A percentile compares a stretch with the other conserved stretches of the same genome.
Evolutionary conservation across 2,113 vertebrate genomes (phyloP).

Genomic region (Oncorhynchus nerka): DNA sequence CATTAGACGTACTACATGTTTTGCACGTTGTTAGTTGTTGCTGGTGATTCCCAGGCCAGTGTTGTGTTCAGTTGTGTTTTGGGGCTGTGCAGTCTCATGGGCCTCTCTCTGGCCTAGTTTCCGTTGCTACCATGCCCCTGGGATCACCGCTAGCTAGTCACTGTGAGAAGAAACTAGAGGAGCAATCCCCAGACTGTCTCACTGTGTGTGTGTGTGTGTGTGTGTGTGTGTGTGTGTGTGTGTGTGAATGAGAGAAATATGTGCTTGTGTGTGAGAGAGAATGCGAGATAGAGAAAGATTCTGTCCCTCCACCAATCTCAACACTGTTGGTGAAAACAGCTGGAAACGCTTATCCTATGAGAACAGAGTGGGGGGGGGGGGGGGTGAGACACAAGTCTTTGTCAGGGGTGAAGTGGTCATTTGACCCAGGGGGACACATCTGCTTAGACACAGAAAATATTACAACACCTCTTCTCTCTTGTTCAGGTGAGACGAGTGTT

Average conservation of each 20-base stretch:
- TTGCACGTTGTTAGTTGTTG: slow-evolving; percentile 7
- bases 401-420: slow-evolving; percentile 26
- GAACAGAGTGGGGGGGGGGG: neutral
- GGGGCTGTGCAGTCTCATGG: slow-evolving; percentile 38
- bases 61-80: slow-evolving; percentile 9
- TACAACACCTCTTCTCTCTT: neutral
- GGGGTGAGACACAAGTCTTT: neutral
- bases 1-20: neutral
- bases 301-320: slow-evolving; percentile 45
- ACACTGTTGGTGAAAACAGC: slow-evolving; percentile 67
- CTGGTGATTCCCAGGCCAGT: slow-evolving; percentile 22
- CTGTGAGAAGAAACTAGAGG: slow-evolving; percentile 52
- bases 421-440: slow-evolving; percentile 16
- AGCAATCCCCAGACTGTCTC: slow-evolving; percentile 6
- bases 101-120: slow-evolving; percentile 56
- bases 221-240: neutral
- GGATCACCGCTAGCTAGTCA: slow-evolving; percentile 38
- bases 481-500: slow-evolving; percentile 11
- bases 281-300: slow-evolving; percentile 38
- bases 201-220: neutral
- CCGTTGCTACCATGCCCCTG: slow-evolving; percentile 43
- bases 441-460: neutral
- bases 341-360: slow-evolving; percentile 63
- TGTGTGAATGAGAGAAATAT: neutral
- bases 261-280: neutral